Percentiles rank a stretch among this genome's conserved stretches.
Evolutionary conservation across 2,113 vertebrate genomes (phyloP).

Genomic region (Dipodomys stephensi): DNA sequence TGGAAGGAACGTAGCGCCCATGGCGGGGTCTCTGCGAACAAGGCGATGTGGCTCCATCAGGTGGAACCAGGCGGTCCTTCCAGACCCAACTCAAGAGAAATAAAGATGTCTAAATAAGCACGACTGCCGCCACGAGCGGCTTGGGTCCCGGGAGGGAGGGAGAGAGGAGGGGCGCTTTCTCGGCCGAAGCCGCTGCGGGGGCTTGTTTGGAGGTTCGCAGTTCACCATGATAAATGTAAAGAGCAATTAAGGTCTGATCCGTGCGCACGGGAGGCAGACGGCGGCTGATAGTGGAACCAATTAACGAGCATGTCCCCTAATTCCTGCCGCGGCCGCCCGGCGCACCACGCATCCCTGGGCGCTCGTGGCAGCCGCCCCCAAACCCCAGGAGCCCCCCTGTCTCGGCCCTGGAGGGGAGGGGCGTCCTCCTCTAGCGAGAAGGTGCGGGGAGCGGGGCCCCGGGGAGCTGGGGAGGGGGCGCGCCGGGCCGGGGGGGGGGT

Average conservation of each 20-base stretch:
- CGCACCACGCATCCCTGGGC: constrained; percentile 51
- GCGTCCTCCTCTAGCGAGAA: constrained; percentile 9
- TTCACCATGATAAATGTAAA: constrained; percentile 75
- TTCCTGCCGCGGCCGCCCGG: constrained; percentile 61
- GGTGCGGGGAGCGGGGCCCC: constrained; percentile 49
- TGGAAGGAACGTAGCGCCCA: not conserved
- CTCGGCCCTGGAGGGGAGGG: not conserved
- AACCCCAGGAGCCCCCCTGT: not conserved
- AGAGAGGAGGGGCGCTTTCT: not conserved
- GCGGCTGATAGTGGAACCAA: constrained; percentile 75
- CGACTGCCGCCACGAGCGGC: not conserved
- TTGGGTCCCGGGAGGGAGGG: not conserved
- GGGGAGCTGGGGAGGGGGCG: constrained; percentile 38
- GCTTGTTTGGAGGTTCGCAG: constrained; percentile 62
- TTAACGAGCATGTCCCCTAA: constrained; percentile 80
- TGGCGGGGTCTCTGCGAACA: not conserved
- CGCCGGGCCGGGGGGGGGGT: not conserved
- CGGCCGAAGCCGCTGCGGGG: constrained; percentile 6
- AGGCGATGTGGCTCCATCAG: constrained; percentile 57
- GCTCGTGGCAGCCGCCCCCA: not conserved
- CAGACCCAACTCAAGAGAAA: constrained; percentile 19
- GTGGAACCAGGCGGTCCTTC: constrained; percentile 40
- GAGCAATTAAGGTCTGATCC: constrained; percentile 80
- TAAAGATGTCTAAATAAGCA: constrained; percentile 45
- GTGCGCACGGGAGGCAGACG: constrained; percentile 71